Base-by-base conservation (phyloP, 2,888 invertebrate species). In the Tenthredo scrophulariae region DNA sequence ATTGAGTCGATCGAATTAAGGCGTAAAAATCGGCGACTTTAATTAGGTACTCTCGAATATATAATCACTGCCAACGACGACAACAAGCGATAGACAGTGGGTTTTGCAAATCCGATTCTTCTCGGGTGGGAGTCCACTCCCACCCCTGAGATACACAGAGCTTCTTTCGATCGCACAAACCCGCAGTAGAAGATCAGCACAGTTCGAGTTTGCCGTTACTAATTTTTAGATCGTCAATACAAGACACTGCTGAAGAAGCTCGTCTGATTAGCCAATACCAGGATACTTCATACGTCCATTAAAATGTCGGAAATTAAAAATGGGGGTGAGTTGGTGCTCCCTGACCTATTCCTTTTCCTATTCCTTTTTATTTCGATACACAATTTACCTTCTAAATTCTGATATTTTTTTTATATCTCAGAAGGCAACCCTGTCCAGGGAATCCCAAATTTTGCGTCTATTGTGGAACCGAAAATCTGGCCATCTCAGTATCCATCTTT, bases 401-500 rank as follows among this genome's bases (percentile, higher is more conserved):
- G 4, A 22, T 22, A 22, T 22, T n/a, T 6, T 26, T 15, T 33
- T 67, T 0, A 33, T 33, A 4, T 33, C 26, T 43, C 43, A 74
- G 70, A 70, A 37, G 70, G 37, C 70, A 0, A 37, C 15, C n/a
- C 10, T 7, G 7, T 9, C n/a, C 33, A 33, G 9, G n/a, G 33
- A n/a, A 70, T 10, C n/a, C 9, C 29, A n/a, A 37, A 70, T 18
- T n/a, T 10, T 18, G 10, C 0, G 7, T 37, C 37, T 37, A 1
- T 7, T 10, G 72, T 43, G 43, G 0, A 40, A 9, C 40, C 22
- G 72, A 13, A 43, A 43, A 40, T 74, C 7, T 74, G 72, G 72
- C n/a, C 43, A 74, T 10, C 43, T 43, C 72, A n/a, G 43, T 74
- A 74, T n/a, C 72, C 72, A 2, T 43, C 43, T 74, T 74, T 74